phyloP scores from a whole-genome alignment of 2,113 vertebrate species.

The Urocitellus parryii region DNA sequence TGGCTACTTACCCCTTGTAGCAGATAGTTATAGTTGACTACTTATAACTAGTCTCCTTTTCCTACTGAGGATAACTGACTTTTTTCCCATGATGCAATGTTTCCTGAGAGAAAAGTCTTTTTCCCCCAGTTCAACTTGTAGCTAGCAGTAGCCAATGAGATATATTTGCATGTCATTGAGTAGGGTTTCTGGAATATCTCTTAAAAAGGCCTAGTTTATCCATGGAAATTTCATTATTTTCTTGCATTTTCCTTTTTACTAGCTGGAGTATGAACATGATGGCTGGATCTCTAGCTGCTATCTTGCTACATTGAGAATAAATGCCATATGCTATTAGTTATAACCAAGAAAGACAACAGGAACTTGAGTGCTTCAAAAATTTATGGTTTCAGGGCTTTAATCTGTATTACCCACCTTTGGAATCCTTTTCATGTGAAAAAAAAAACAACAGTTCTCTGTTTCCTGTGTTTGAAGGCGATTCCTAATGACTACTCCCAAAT shows the following conservation, averaged over 20 bases:
- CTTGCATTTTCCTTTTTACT: neutral
- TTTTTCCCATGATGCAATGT: neutral
- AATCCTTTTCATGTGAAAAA: conserved; percentile 16
- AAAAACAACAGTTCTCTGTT: neutral
- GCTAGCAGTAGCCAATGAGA: neutral
- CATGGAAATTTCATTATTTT: neutral
- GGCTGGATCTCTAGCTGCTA: neutral
- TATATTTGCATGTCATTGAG: neutral
- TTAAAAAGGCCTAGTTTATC: neutral
- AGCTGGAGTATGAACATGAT: neutral
- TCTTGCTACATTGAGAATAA: neutral
- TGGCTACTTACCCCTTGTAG: neutral
- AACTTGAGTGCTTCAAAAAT: neutral
- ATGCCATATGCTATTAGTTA: neutral
- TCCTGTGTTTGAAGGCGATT: neutral
- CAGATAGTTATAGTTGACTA: neutral
- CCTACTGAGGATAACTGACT: neutral
- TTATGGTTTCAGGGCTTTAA: neutral
- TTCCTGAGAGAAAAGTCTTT: neutral
- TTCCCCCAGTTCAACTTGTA: neutral
- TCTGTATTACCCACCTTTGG: neutral
- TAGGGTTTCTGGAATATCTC: neutral
- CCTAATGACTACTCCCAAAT: neutral
- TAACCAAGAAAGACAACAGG: neutral
- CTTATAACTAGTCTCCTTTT: neutral